A percentile compares a stretch with the other conserved stretches of the same genome.
Conservation (phyloP, 2,113 vertebrate genomes). For the Edolisoma coerulescens region DNA sequence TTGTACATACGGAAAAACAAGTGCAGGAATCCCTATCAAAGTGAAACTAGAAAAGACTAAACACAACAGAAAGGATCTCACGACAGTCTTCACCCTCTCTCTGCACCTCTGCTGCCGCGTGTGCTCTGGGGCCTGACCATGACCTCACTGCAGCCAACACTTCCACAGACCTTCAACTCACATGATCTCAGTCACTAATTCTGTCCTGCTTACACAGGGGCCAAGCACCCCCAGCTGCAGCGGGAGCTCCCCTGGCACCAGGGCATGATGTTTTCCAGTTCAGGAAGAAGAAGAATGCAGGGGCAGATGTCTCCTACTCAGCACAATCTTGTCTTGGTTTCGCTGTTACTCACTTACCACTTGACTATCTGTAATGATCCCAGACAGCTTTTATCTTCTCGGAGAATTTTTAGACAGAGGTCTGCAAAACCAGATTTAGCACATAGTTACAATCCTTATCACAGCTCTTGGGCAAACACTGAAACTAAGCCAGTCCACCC, state of each 20-base stretch:
- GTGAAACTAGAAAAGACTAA: neutral
- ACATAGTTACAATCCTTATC: conserved; percentile 29
- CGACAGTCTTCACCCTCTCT: neutral
- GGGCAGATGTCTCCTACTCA: conserved; percentile 19
- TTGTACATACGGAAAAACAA: neutral
- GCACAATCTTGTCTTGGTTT: conserved; percentile 48
- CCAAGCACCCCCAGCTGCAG: neutral
- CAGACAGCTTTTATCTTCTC: conserved; percentile 75
- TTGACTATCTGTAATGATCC: conserved; percentile 75
- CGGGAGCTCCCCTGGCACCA: neutral
- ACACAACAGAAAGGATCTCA: neutral
- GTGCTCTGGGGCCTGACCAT: neutral
- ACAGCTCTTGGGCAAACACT: neutral
- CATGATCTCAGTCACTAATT: conserved; percentile 10
- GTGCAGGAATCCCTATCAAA: neutral
- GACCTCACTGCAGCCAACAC: neutral
- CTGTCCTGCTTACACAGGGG: neutral
- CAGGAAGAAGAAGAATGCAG: neutral
- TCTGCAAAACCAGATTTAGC: conserved; percentile 69
- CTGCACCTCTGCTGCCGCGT: neutral
- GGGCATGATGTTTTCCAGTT: neutral
- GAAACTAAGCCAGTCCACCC: neutral
- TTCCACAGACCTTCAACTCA: neutral
- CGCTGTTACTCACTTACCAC: conserved; percentile 72
- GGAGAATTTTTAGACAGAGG: conserved; percentile 75